Evolutionary conservation across 1,140 invertebrate species (phyloP), one percentile per base, ranked within the genome.

Genomic region (Geopemphigus sp.): DNA sequence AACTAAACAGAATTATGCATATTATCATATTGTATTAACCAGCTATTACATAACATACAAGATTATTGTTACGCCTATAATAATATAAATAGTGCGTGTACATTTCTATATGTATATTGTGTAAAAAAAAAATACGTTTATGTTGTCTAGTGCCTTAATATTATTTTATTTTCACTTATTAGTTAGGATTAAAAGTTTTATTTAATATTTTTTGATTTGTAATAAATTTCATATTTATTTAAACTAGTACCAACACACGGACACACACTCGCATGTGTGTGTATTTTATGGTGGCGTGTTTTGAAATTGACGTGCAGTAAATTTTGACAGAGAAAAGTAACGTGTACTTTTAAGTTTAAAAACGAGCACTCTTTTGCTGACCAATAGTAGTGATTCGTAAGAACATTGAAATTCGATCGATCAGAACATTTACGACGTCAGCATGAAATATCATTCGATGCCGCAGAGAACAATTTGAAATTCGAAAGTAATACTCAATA

Each of bases 91-190:
- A n/a, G 19, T 50, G 19, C 19, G 6, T 78, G 57, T 74, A 74
- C 17, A 19, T 76, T 61, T 76, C 22, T 12, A 45, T 68, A 68
- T 45, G 22, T 61, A 61, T 29, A 26, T 39, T 64, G 45, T 66
- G 32, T 66, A 66, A 47, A 63, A 78, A 50, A 50, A 50, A 50
- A 26, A 5, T 61, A 59, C 22, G 17, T 78, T 47, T 8, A 10
- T 61, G 12, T n/a, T n/a, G n/a, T 47, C 17, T 59, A 78, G 74
- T 78, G 74, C 74, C 74, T 78, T 78, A 39, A 78, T 39, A 78
- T 78, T 63, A 78, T 61, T 78, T 61, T 76, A 45, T 45, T 76
- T 78, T 50, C 63, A 15, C 17, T 78, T n/a, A n/a, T n/a, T n/a
- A n/a, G n/a, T 78, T 78, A 76, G 15, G 47, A 47, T 63, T 78